Percentiles rank a stretch among this genome's conserved stretches.
These are phyloP conservation scores for Ceratosolen solmsi DNA, from an alignment of 1,140 invertebrate genomes.

Conservation along the genomic window DNA sequence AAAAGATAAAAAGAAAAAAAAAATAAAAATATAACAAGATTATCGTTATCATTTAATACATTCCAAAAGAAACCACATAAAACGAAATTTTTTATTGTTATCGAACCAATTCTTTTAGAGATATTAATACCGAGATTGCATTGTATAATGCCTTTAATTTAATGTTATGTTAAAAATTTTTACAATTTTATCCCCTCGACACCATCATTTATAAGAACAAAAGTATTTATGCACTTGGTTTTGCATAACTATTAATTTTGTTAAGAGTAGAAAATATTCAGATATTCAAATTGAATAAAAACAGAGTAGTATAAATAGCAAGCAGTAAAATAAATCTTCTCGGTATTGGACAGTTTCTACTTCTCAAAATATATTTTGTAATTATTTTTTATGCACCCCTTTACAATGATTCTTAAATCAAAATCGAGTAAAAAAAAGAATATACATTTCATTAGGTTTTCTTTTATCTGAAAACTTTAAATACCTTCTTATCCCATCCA, in stretches of 20 bases:
- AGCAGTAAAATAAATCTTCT: constrained; percentile 27
- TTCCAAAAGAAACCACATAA: neutral
- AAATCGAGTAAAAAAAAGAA: constrained; percentile 42
- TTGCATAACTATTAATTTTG: neutral
- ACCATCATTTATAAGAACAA: neutral
- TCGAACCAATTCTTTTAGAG: neutral
- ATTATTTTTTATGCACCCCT: constrained; percentile 28
- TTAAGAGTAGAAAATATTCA: constrained; percentile 25
- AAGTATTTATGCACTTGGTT: constrained; percentile 21
- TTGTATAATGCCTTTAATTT: neutral
- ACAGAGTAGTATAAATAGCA: neutral
- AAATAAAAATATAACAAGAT: too few relatives aligned
- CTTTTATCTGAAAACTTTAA: constrained; percentile 41
- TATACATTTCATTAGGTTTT: constrained; percentile 42
- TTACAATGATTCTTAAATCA: constrained; percentile 25
- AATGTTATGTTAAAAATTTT: neutral
- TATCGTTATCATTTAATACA: neutral
- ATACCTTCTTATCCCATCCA: constrained; percentile 18
- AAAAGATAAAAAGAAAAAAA: too few relatives aligned
- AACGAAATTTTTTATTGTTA: neutral
- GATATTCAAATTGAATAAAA: neutral
- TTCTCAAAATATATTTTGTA: constrained; percentile 27
- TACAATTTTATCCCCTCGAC: neutral
- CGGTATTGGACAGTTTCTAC: constrained; percentile 28
- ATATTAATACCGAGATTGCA: neutral